Evolutionary conservation across 2,888 invertebrate species (phyloP), one percentile per base, ranked within the genome.

Genomic region (Leucophora obtusa): DNA sequence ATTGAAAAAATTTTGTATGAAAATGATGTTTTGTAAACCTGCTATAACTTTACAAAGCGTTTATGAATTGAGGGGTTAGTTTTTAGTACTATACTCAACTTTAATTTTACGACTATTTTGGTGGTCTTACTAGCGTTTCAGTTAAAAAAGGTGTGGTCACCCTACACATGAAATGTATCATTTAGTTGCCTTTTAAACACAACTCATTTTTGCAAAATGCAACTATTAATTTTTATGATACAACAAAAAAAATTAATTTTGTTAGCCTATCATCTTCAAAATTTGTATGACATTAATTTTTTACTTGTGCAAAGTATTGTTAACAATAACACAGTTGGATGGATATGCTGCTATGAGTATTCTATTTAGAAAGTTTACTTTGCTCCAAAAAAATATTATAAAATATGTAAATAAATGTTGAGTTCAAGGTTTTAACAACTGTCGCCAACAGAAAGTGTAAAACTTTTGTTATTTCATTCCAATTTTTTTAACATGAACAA

Each of bases 321-420:
- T 28, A n/a, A 72, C 68, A 72, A 78, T 54, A 51, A 43, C 50
- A 58, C 62, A 66, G 70, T 63, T 63, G 56, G 15, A 4, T 35
- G 18, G 24, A 35, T 21, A 35, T 11, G 53, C 53, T 28, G 35
- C 35, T 24, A 35, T 10, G 3, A 1, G 3, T 35, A n/a, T n/a
- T n/a, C n/a, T n/a, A n/a, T n/a, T n/a, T n/a, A n/a, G n/a, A 11
- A 11, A 38, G 38, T 38, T 11, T 38, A 38, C 35, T 38, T 38
- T 38, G 3, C 7, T 1, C 7, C 38, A 3, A 11, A 11, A 38
- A 38, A 38, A 1, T 38, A 1, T 2, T 1, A 4, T 1, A 38
- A 38, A 28, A 28, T 6, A 1, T 38, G 10, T 38, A 11, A 11
- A 38, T 38, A 38, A 38, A 11, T 38, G 38, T 11, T 38, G 2